Evolutionary conservation across 2,797 vertebrate genomes (phyloP).

Genomic region (Ataeniobius toweri): DNA sequence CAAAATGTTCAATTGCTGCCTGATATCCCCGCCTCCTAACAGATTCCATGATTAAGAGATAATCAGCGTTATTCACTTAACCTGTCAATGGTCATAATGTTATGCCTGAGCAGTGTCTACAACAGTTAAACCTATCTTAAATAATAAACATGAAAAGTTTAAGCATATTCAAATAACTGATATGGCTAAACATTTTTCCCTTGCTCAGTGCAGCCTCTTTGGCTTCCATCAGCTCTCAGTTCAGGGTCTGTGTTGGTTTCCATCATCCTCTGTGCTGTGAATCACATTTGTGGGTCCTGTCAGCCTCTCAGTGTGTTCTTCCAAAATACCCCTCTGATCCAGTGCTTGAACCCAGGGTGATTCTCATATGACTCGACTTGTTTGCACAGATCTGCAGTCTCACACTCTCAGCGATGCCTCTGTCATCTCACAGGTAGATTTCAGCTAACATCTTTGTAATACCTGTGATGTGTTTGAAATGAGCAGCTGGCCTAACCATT

Average conservation of each 20-base stretch:
- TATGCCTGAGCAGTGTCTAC: background rate
- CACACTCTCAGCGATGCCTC: conserved; percentile 41
- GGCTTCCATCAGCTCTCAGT: conserved; percentile 8
- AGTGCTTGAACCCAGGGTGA: conserved; percentile 33
- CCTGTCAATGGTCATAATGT: background rate
- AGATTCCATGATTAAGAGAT: background rate
- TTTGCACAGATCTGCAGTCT: conserved; percentile 43
- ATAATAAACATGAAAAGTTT: conserved; percentile 2
- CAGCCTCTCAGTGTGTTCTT: conserved; percentile 28
- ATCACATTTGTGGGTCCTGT: conserved; percentile 42
- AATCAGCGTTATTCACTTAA: background rate
- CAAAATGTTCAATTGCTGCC: background rate
- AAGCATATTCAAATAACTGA: conserved; percentile 13
- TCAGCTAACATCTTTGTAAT: conserved; percentile 52
- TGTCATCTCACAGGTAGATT: conserved; percentile 43
- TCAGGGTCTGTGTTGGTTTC: conserved; percentile 25
- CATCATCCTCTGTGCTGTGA: conserved; percentile 44
- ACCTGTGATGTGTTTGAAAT: conserved; percentile 45
- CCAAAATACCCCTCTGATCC: conserved; percentile 15
- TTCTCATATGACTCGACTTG: conserved; percentile 34
- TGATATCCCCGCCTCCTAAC: too few species aligned
- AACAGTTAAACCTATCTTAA: background rate
- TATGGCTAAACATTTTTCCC: conserved; percentile 6
- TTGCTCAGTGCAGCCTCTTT: conserved; percentile 13
- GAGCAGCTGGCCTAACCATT: conserved; percentile 61